These are phyloP conservation scores for Novumbra hubbsi DNA, from an alignment of 2,797 vertebrate genomes.

Conservation along the genomic window DNA sequence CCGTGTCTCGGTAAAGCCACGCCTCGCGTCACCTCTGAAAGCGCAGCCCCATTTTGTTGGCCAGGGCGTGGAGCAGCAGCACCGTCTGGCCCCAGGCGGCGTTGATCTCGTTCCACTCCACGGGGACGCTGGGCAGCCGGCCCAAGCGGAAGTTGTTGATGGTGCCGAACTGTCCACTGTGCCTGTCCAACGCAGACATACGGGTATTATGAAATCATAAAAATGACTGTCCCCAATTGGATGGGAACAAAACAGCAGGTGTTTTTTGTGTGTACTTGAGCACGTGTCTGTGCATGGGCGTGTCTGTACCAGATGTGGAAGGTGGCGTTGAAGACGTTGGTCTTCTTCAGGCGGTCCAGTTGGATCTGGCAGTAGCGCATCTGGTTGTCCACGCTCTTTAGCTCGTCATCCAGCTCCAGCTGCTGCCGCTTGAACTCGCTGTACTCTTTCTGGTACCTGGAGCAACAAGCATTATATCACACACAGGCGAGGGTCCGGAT, in stretches of 20 bases:
- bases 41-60: slow-evolving; percentile 96
- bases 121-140: slow-evolving; percentile 93
- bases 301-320: slow-evolving; percentile 93
- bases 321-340: slow-evolving; percentile 96
- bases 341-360: slow-evolving; percentile 94
- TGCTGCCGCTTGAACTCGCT: slow-evolving; percentile 98
- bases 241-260: neutral
- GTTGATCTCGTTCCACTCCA: slow-evolving; percentile 99
- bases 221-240: neutral
- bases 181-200: slow-evolving; percentile 71
- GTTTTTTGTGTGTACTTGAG: neutral
- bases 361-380: slow-evolving; percentile 97
- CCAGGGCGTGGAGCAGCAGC: slow-evolving; percentile 91
- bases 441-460: slow-evolving; percentile 96
- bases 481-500: neutral
- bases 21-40: slow-evolving; percentile 84
- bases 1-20: slow-evolving; percentile 1
- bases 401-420: slow-evolving; percentile 94
- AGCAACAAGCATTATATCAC: neutral
- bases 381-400: slow-evolving; percentile 97
- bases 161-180: slow-evolving; percentile 97
- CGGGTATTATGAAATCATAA: neutral
- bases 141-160: slow-evolving; percentile 98
- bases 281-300: neutral
- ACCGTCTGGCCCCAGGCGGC: slow-evolving; percentile 99